Base-by-base conservation (phyloP, 2,888 invertebrate genomes). In the Resseliella maxima region DNA sequence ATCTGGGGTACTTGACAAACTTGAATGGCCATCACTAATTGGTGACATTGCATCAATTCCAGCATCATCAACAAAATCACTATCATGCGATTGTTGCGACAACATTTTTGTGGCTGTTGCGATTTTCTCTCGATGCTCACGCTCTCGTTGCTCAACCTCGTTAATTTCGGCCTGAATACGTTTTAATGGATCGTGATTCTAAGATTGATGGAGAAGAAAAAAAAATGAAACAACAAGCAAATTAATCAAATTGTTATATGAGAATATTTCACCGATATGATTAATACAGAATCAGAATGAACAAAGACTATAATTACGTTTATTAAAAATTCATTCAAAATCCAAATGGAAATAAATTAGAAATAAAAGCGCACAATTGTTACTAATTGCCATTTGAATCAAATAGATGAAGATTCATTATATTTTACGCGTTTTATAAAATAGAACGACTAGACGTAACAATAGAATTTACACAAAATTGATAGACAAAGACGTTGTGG, bases 151-250 rank as follows among this genome's bases (percentile, higher is more conserved):
- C 86, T 95, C 95, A 87, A 96, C 96, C 92, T 96, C 96, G 89
- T 95, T 94, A 89, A 98, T 97, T 93, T 98, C 97, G 89, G 95
- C 94, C 92, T 97, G 97, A 90, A 98, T 96, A 90, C 96, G 94
- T 89, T 94, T 93, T 89, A 96, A 92, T 88, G 95, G 95, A 91
- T 94, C 94, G 90, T 94, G 93, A 91, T 94, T 94, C 90, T 93
- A 10, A 59, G 24, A 59, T 3, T 6, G 24, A 24, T n/a, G 10
- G 10, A 89, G 89, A 89, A 89, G 89, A 85, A 88, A 89, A 90
- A 87, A 87, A 54, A 87, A 64, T 12, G 15, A 18, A 83, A 86
- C 27, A n/a, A n/a, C 46, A 72, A 85, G 41, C 72, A 38, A 83
- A 81, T 50, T 41, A 59, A 36, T 83, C 83, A 83, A 41, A 83